phyloP scores from a whole-genome alignment of 2,797 vertebrate species.

The Geotria australis region DNA sequence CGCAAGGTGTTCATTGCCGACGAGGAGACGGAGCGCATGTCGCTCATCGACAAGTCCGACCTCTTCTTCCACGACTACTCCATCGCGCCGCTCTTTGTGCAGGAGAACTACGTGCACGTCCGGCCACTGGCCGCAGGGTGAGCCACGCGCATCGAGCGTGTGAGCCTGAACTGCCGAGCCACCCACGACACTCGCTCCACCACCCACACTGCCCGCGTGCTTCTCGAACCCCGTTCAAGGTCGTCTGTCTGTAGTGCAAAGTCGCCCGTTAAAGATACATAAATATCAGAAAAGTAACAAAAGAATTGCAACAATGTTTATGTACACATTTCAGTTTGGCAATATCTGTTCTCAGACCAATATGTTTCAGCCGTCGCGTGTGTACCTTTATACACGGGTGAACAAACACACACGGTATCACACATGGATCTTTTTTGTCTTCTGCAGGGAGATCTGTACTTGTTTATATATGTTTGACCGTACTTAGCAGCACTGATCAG shows the following conservation, averaged over 20 bases:
- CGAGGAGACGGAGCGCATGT: constrained; percentile 44
- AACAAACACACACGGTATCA: neutral
- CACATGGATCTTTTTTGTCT: neutral
- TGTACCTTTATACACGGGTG: no score
- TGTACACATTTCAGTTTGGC: no score
- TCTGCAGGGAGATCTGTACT: neutral
- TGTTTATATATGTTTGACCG: neutral
- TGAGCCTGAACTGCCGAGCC: no score
- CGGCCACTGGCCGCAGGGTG: constrained; percentile 55
- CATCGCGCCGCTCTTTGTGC: constrained; percentile 67
- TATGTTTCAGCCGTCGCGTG: no score
- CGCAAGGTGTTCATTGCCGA: constrained; percentile 50
- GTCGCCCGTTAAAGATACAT: no score
- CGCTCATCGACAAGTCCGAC: constrained; percentile 68
- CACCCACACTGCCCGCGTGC: no score
- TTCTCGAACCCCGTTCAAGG: no score
- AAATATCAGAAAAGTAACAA: no score
- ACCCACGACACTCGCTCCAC: no score
- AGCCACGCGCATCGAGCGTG: constrained; percentile 5
- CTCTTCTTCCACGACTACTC: constrained; percentile 97
- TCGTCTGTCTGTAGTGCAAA: no score
- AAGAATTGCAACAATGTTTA: no score
- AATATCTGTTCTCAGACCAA: no score
- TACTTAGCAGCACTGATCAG: neutral
- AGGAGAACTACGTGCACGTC: constrained; percentile 75